A percentile compares a stretch with the other conserved stretches of the same genome.
phyloP scores from a whole-genome alignment of 2,797 vertebrate genomes.

The Ctenopoma multispine region DNA sequence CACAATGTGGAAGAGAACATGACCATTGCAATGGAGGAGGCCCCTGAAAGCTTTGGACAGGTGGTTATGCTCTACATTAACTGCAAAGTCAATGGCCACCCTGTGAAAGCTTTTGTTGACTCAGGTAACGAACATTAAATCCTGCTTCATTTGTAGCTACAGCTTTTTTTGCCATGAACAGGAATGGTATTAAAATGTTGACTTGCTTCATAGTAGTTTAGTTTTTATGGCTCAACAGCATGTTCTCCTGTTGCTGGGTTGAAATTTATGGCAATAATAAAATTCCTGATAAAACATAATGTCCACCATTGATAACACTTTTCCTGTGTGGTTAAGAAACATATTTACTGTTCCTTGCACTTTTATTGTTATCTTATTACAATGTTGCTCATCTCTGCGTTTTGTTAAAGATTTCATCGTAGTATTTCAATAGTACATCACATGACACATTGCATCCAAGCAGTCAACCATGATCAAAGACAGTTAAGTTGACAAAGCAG shows the following conservation, averaged over 20 bases:
- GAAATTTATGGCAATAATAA: background rate
- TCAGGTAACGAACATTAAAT: slow-evolving; percentile 87
- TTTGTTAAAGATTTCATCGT: no score
- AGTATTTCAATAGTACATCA: background rate
- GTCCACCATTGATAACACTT: background rate
- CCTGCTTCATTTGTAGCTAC: slow-evolving; percentile 21
- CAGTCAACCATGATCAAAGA: background rate
- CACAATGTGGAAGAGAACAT: slow-evolving; percentile 99
- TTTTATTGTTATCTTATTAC: background rate
- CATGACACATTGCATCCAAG: background rate
- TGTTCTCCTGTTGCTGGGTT: background rate
- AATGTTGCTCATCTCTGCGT: no score
- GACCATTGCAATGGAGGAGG: slow-evolving; percentile 99
- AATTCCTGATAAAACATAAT: background rate
- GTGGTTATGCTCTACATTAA: slow-evolving; percentile 99
- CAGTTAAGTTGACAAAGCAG: background rate
- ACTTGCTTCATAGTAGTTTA: background rate
- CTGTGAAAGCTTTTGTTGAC: slow-evolving; percentile 99
- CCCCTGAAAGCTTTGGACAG: slow-evolving; percentile 98
- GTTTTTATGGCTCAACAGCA: background rate
- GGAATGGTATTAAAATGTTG: slow-evolving; percentile 17
- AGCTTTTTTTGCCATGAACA: slow-evolving; percentile 3
- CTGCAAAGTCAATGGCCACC: slow-evolving; percentile 98
- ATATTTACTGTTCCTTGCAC: background rate
- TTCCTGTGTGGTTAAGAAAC: background rate